phyloP scores from a whole-genome alignment of 2,888 invertebrate species.

The Hetaerina titia region DNA sequence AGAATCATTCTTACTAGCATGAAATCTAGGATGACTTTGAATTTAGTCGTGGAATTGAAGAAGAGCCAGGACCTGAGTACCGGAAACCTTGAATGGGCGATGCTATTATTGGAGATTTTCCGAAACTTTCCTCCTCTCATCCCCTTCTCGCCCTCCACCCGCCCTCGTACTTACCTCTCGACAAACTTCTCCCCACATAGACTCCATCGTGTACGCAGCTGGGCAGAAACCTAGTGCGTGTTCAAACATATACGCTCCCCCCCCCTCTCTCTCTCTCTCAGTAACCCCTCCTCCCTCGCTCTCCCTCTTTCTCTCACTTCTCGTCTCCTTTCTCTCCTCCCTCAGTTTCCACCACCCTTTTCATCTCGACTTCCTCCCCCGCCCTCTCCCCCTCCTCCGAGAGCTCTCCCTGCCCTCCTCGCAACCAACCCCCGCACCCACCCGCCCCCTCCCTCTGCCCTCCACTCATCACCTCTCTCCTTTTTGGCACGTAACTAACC shows the following conservation, averaged over 20 bases:
- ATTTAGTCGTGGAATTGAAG: neutral
- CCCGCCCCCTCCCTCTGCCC: too few relatives aligned
- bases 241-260: neutral
- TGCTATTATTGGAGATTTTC: slow-evolving; percentile 22
- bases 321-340: neutral
- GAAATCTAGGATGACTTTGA: neutral
- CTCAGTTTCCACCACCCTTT: neutral
- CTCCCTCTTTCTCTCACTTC: neutral
- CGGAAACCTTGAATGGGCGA: slow-evolving; percentile 29
- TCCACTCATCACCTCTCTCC: neutral
- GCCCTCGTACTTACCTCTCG: neutral
- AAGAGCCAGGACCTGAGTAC: neutral
- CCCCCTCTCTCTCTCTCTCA: neutral
- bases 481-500: slow-evolving; percentile 13
- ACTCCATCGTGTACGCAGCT: slow-evolving; percentile 11
- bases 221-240: neutral
- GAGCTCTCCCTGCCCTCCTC: neutral
- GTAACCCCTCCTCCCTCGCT: neutral
- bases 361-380: neutral
- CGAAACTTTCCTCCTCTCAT: neutral
- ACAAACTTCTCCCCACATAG: neutral
- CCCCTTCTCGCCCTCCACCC: neutral
- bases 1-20: neutral
- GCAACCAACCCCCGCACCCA: neutral
- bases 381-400: neutral